Evolutionary conservation across 1,140 invertebrate genomes (phyloP).

Genomic region (Hylaeus volcanicus): DNA sequence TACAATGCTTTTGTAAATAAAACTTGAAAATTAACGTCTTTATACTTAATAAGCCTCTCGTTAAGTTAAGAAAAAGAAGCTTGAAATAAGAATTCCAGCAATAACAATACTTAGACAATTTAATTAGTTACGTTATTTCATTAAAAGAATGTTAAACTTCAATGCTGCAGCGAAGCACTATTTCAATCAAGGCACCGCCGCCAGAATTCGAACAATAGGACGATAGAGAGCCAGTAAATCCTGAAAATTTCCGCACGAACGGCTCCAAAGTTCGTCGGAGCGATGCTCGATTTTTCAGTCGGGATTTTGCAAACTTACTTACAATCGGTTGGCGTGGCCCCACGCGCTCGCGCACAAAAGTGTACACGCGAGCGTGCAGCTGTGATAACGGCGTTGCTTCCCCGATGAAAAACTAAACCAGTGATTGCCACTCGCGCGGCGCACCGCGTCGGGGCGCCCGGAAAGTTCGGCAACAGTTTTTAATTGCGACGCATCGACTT

Average conservation of each 20-base stretch:
- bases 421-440: slow-evolving; percentile 10
- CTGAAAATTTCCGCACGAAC: slow-evolving; percentile 12
- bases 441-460: slow-evolving; percentile 1
- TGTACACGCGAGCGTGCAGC: slow-evolving; percentile 2
- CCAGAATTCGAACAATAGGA: neutral
- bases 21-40: too few species aligned
- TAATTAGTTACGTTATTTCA: too few species aligned
- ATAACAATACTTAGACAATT: too few species aligned
- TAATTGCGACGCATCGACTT: slow-evolving; percentile 53
- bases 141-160: neutral
- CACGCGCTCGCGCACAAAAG: neutral
- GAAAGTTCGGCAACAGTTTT: slow-evolving; percentile 63
- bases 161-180: neutral
- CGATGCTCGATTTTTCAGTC: slow-evolving; percentile 34
- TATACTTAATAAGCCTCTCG: too few species aligned
- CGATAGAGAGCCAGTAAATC: neutral
- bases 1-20: too few species aligned
- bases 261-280: neutral
- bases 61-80: too few species aligned
- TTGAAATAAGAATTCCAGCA: too few species aligned
- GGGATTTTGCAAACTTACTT: slow-evolving; percentile 29
- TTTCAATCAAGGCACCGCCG: neutral
- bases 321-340: slow-evolving; percentile 26
- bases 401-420: slow-evolving; percentile 6
- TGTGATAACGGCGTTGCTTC: neutral